phyloP scores from a whole-genome alignment of 2,888 invertebrate species.

The Phlogophora meticulosa region DNA sequence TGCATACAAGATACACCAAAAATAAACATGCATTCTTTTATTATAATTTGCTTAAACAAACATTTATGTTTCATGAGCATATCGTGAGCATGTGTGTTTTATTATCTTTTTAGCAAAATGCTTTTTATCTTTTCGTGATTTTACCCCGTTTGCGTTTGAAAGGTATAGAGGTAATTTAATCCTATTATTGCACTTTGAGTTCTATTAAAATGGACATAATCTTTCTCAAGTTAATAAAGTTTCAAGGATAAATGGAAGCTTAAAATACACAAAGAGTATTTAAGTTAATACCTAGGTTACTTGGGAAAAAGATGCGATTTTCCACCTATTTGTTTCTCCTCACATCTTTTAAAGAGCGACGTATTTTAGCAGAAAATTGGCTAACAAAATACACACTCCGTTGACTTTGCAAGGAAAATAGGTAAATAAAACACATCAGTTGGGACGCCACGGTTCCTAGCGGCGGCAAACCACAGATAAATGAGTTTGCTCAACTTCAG shows the following conservation, averaged over 20 bases:
- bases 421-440: conserved; percentile 52
- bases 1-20: conserved; percentile 28
- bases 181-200: conserved; percentile 5
- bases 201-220: conserved; percentile 9
- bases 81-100: conserved; percentile 13
- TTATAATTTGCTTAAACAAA: conserved; percentile 41
- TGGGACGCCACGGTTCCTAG: conserved; percentile 16
- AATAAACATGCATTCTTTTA: conserved; percentile 40
- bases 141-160: conserved; percentile 14
- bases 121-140: conserved; percentile 26
- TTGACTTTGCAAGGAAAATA: conserved; percentile 57
- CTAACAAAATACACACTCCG: conserved; percentile 51
- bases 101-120: conserved; percentile 24
- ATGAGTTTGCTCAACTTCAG: conserved; percentile 53
- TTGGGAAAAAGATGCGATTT: conserved; percentile 10
- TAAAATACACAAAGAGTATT: background rate
- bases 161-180: conserved; percentile 11
- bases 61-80: conserved; percentile 29
- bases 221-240: background rate
- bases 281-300: conserved; percentile 5
- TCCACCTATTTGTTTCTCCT: conserved; percentile 15
- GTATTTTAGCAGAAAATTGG: conserved; percentile 50
- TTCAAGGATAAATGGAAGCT: background rate
- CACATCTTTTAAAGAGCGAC: conserved; percentile 27
- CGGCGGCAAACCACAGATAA: conserved; percentile 50